phyloP scores from a whole-genome alignment of 2,113 vertebrate species.

The Gallinago jamesoni region DNA sequence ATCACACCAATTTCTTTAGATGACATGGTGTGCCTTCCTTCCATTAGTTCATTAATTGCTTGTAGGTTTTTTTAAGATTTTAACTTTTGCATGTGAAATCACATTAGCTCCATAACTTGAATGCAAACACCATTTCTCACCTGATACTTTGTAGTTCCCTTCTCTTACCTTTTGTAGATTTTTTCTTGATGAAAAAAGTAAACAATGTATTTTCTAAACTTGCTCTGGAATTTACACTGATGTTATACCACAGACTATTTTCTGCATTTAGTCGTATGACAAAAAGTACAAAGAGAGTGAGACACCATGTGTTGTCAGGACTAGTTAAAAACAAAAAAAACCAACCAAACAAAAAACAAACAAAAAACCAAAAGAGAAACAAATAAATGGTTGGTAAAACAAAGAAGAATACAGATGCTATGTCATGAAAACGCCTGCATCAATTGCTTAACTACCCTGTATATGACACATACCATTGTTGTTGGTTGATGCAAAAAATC shows the following conservation, averaged over 20 bases:
- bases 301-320: not conserved
- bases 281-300: not conserved
- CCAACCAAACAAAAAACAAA: not conserved
- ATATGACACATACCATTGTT: not conserved
- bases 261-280: not conserved
- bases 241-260: not conserved
- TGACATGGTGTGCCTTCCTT: accelerated
- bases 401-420: not conserved
- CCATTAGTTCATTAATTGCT: not conserved
- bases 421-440: not conserved
- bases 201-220: not conserved
- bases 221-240: not conserved
- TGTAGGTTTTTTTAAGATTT: not conserved
- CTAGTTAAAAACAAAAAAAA: not conserved
- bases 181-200: not conserved
- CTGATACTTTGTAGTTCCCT: not conserved
- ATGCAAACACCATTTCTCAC: not conserved
- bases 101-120: not conserved
- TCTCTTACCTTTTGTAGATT: not conserved
- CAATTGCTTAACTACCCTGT: not conserved
- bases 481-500: not conserved
- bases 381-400: not conserved
- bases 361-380: not conserved
- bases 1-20: not conserved
- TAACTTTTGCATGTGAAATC: not conserved